Base-by-base conservation (phyloP, 2,888 invertebrate genomes). In the Sturmia bella region DNA sequence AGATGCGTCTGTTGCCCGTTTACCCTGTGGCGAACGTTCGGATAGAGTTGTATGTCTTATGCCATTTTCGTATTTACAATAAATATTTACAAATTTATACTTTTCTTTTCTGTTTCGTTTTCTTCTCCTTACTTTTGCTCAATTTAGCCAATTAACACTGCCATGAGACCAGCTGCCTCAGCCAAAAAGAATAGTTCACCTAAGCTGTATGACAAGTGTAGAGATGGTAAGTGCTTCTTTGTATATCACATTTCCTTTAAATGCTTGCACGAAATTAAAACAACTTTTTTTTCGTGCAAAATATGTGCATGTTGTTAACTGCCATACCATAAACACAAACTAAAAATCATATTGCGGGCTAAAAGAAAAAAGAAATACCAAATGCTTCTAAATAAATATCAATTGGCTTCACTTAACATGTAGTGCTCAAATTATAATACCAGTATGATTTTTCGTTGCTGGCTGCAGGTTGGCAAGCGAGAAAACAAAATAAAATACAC, bases 11-110 rank as follows among this genome's bases (percentile, higher is more conserved):
- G 94, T 96, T 87, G 96, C 96, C 37, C 91, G 96, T 83, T 92
- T 96, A 88, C 97, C 96, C 68, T 96, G 96, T 86, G 97, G 96
- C 54, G 96, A 96, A 92, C 93, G 96, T 85, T 95, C 95, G 86
- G 96, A 96, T 91, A 95, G 95, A 91, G 72, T 81, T 90, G 91
- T 91, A 85, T 87, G 89, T 86, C 37, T 43, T 66, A 21, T 43
- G 48, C 1, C 13, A 11, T 73, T 73, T 54, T 32, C 32, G 7
- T 32, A 63, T 17, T 32, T 41, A 45, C 27, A 27, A 2, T n/a
- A 6, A 72, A 39, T 78, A 50, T 69, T 56, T 45, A 37, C 48
- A 61, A 17, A 43, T 56, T 41, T n/a, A n/a, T n/a, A n/a, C n/a
- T 56, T 66, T 52, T 37, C 12, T 59, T 27, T 12, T 13, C 17